Conservation (phyloP, 2,113 vertebrate genomes). For the Crotalus helleri region DNA sequence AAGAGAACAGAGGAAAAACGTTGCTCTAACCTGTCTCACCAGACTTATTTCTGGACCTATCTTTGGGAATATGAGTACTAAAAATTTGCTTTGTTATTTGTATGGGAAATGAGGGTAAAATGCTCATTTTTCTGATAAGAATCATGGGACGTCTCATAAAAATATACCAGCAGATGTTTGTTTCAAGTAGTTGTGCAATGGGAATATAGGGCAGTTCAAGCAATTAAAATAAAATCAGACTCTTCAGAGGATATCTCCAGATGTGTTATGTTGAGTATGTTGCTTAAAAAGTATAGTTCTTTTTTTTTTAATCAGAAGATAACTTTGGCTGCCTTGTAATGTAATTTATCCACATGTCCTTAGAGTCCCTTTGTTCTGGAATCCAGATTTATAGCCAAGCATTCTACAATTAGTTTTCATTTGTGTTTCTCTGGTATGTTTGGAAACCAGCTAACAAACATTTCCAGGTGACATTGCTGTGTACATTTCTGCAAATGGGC, state of each 20-base stretch:
- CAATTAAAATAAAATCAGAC: neutral
- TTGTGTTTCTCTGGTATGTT: conserved; percentile 21
- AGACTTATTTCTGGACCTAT: neutral
- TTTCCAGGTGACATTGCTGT: conserved; percentile 33
- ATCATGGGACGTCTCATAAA: neutral
- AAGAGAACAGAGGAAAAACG: neutral
- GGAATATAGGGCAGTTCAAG: neutral
- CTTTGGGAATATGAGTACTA: neutral
- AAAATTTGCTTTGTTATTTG: neutral
- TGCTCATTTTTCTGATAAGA: neutral
- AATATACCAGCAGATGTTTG: neutral
- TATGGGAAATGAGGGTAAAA: neutral
- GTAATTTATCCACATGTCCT: conserved; percentile 30
- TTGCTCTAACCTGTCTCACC: neutral
- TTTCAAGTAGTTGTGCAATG: neutral
- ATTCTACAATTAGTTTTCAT: conserved; percentile 51
- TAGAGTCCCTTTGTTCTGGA: conserved; percentile 36
- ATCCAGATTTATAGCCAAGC: neutral
- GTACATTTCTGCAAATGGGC: conserved; percentile 8
- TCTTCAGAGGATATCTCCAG: neutral
- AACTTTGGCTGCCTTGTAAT: neutral
- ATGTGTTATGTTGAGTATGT: neutral
- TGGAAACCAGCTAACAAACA: conserved; percentile 27
- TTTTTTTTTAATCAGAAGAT: conserved; percentile 42
- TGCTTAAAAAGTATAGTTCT: neutral